These are phyloP conservation scores for Pelusios castaneus DNA, from an alignment of 2,113 vertebrate genomes.

Conservation along the genomic window DNA sequence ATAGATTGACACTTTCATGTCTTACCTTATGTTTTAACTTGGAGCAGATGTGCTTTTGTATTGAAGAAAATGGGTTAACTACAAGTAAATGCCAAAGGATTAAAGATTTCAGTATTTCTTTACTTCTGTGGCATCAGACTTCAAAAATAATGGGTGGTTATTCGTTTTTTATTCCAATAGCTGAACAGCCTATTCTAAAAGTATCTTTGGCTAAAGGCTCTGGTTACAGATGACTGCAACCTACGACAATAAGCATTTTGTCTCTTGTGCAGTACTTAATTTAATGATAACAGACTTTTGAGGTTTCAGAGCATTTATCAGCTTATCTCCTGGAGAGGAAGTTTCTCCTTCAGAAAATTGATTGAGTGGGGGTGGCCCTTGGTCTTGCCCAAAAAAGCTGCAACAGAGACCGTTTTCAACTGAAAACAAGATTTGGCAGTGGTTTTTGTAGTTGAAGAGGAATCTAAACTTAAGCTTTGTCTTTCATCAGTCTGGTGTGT, in stretches of 20 bases:
- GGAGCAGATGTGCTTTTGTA: background rate
- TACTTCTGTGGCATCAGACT: background rate
- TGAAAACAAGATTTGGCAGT: too few relatives aligned
- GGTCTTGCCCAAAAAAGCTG: too few relatives aligned
- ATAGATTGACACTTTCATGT: background rate
- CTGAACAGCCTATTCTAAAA: background rate
- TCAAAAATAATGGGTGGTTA: background rate
- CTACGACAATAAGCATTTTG: background rate
- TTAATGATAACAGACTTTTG: background rate
- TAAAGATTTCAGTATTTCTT: background rate
- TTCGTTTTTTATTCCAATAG: background rate
- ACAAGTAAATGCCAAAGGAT: background rate
- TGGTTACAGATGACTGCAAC: background rate
- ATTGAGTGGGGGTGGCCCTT: too few relatives aligned
- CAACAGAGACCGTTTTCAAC: too few relatives aligned
- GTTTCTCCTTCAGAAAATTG: too few relatives aligned
- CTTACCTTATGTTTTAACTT: background rate
- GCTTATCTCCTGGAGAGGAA: background rate
- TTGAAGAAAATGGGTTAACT: background rate
- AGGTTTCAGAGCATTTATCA: background rate
- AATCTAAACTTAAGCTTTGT: too few relatives aligned
- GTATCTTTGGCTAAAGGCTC: background rate
- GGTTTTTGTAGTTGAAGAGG: too few relatives aligned
- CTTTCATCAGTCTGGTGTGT: too few relatives aligned
- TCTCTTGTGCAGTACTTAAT: background rate